phyloP scores from a whole-genome alignment of 2,113 vertebrate species.

The Nothobranchius kuhntae region DNA sequence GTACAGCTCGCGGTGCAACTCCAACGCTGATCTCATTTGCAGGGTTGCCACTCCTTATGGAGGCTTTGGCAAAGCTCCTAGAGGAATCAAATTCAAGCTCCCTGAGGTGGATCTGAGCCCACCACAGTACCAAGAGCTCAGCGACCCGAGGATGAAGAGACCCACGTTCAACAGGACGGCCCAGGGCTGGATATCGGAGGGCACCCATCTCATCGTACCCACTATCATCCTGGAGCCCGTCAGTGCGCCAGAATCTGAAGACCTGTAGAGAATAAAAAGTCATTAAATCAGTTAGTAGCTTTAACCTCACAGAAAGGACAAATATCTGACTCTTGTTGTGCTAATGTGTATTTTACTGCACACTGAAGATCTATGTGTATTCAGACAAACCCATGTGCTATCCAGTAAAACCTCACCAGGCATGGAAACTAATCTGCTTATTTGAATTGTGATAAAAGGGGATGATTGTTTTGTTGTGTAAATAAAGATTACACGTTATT shows the following conservation, averaged over 20 bases:
- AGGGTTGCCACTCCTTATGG: slow-evolving; percentile 97
- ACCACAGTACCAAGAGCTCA: slow-evolving; percentile 86
- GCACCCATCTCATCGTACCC: slow-evolving; percentile 85
- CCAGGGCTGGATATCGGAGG: slow-evolving; percentile 92
- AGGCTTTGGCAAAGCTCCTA: slow-evolving; percentile 93
- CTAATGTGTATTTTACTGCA: slow-evolving; percentile 21
- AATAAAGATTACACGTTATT: too few species aligned
- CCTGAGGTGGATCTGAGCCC: slow-evolving; percentile 89
- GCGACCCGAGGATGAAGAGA: slow-evolving; percentile 83
- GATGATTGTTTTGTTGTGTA: too few species aligned
- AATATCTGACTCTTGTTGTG: slow-evolving; percentile 16
- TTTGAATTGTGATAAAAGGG: too few species aligned
- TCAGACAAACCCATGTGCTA: slow-evolving; percentile 16
- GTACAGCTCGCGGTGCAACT: neutral
- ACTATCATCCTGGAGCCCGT: slow-evolving; percentile 79
- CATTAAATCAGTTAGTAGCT: neutral
- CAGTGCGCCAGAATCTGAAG: slow-evolving; percentile 90
- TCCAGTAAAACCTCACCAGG: too few species aligned
- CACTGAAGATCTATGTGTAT: neutral
- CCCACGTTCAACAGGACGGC: slow-evolving; percentile 95
- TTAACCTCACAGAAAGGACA: slow-evolving; percentile 21
- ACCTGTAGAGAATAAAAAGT: slow-evolving; percentile 79
- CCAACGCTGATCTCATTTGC: slow-evolving; percentile 40
- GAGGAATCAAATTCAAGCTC: slow-evolving; percentile 92
- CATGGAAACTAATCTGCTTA: too few species aligned